phyloP scores from a whole-genome alignment of 2,113 vertebrate species.

The Aphyosemion australe region DNA sequence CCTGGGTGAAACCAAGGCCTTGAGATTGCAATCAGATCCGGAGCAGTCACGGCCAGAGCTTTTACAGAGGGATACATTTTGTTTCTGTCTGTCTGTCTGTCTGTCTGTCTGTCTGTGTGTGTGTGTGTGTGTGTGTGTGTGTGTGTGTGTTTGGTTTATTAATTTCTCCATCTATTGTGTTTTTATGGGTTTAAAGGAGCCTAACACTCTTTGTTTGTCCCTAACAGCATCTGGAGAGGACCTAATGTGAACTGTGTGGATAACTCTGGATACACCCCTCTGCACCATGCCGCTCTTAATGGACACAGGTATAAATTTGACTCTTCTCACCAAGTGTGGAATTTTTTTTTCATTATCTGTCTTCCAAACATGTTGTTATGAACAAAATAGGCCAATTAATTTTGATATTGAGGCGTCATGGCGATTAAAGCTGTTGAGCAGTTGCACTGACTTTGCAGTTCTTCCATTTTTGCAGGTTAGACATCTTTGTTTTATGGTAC shows the following conservation, averaged over 20 bases:
- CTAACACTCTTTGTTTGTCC: conserved; percentile 50
- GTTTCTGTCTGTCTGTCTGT: no score
- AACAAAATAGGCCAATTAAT: no score
- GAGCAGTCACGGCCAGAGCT: conserved; percentile 33
- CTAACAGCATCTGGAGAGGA: conserved; percentile 93
- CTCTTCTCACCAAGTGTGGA: not conserved
- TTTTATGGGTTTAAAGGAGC: conserved; percentile 15
- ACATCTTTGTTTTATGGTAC: no score
- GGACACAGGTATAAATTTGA: conserved; percentile 87
- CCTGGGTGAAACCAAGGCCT: not conserved
- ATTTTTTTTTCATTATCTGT: no score
- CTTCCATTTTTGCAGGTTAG: no score
- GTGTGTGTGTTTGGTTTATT: conserved; percentile 26
- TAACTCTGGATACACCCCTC: conserved; percentile 95
- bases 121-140: no score
- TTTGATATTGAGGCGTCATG: no score
- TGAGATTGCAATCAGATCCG: conserved; percentile 41
- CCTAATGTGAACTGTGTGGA: conserved; percentile 99
- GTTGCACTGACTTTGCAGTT: no score
- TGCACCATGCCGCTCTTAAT: conserved; percentile 95
- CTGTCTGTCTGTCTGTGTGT: no score
- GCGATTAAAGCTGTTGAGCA: no score
- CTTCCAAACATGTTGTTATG: no score
- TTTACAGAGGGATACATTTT: conserved; percentile 38
- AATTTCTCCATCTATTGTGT: not conserved